phyloP scores from a whole-genome alignment of 1,140 invertebrate genomes.

The Periplaneta americana region DNA sequence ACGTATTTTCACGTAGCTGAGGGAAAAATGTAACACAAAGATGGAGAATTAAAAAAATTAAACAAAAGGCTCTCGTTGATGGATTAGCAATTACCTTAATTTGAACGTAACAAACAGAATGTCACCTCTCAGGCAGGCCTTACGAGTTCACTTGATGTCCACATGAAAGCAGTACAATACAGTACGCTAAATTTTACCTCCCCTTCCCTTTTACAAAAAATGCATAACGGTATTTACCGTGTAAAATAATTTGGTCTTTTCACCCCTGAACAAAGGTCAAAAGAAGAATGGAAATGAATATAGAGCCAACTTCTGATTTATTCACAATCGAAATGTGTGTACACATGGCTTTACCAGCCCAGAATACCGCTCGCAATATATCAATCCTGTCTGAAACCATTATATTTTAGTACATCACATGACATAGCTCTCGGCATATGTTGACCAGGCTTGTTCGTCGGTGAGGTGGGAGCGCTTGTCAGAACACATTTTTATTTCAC shows the following conservation, averaged over 20 bases:
- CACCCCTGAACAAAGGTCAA: not conserved
- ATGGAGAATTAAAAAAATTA: no score
- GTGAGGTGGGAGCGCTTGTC: not conserved
- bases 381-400: not conserved
- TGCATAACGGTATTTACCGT: not conserved
- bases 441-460: no score
- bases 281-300: not conserved
- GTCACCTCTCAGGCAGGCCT: no score
- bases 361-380: not conserved
- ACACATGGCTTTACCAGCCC: no score
- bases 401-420: not conserved
- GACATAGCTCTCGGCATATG: not conserved
- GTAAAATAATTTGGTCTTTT: not conserved
- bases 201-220: not conserved
- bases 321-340: not conserved
- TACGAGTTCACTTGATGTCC: no score
- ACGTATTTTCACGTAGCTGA: no score
- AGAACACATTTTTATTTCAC: not conserved
- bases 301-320: not conserved
- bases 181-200: no score
- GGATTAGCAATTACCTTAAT: no score
- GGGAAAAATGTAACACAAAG: no score
- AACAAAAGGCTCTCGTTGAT: no score
- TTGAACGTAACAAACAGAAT: no score
- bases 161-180: no score